Evolutionary conservation across 2,888 invertebrate genomes (phyloP).

Genomic region (Erannis defoliaria): DNA sequence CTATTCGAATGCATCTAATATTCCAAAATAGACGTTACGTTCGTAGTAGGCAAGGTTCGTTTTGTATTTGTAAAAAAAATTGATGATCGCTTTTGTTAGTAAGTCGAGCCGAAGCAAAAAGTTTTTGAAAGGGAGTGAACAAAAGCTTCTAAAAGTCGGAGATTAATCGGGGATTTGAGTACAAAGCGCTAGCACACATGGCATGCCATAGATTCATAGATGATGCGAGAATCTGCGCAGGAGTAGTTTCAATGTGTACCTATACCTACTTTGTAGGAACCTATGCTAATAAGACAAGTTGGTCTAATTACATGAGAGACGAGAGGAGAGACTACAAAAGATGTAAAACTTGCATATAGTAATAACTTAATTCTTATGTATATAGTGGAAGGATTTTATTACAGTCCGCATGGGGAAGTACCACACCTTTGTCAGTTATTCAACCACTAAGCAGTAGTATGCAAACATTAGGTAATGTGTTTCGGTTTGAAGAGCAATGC

Average conservation of each 20-base stretch:
- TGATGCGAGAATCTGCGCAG: constrained; percentile 54
- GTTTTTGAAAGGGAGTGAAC: constrained; percentile 77
- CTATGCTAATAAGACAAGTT: too few relatives aligned
- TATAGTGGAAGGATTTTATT: too few relatives aligned
- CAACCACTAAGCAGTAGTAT: too few relatives aligned
- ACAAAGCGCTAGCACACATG: constrained; percentile 76
- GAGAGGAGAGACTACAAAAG: too few relatives aligned
- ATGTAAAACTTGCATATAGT: too few relatives aligned
- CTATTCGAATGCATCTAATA: neutral
- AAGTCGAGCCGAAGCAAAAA: constrained; percentile 65
- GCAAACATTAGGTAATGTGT: too few relatives aligned
- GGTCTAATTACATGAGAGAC: too few relatives aligned
- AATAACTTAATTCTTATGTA: too few relatives aligned
- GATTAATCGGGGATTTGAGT: constrained; percentile 85
- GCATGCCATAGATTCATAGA: too few relatives aligned
- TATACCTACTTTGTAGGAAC: constrained; percentile 1
- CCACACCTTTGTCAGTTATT: too few relatives aligned
- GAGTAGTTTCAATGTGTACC: constrained; percentile 61
- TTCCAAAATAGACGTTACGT: constrained; percentile 37
- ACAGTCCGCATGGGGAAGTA: too few relatives aligned
- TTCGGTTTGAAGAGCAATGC: too few relatives aligned
- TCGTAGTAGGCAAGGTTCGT: constrained; percentile 33
- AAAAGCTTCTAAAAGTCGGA: constrained; percentile 84
- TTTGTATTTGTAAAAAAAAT: constrained; percentile 39
- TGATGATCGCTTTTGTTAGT: constrained; percentile 55